Base-by-base conservation (phyloP, 1,140 invertebrate genomes). In the Temnothorax longispinosus region DNA sequence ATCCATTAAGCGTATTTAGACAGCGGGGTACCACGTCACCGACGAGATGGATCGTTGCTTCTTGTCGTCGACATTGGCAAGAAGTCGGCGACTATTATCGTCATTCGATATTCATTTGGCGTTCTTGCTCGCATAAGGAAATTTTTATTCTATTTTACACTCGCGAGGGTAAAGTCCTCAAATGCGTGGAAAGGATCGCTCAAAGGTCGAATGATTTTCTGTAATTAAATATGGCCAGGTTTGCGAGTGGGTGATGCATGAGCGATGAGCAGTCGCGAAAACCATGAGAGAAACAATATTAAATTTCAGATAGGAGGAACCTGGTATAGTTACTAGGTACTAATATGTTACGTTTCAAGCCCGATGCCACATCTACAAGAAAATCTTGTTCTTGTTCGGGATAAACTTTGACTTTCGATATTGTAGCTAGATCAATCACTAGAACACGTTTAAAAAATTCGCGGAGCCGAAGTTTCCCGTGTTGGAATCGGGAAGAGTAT, bases 1-100 rank as follows among this genome's bases (percentile, higher is more conserved):
- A 92, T 92, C 91, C 81, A 89, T 92, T 92, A 91, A 92, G 89
- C 67, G 88, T 77, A 88, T 92, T 91, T 91, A 91, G 87, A 91
- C 77, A 71, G 86, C 76, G 77, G 90, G 85, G 72, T 85, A 81
- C 52, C 86, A 86, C 90, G 86, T 89, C 85, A 91, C 72, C 44
- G 76, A 58, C 86, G 44, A 88, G 67, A 89, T 88, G 86, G 82
- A 54, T 89, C 90, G 84, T 80, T 69, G 78, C 89, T 86, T 88
- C 62, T 89, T 90, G 90, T 91, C 90, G 84, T 90, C 89, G 82
- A 56, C 67, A 60, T 62, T 84, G 80, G 32, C n/a, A 38, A 82
- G 15, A 60, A 60, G 78, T 87, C 75, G 58, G 72, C 54, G 77
- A 38, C 85, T 84, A 58, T 78, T 54, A 86, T 77, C 77, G 56